These are phyloP conservation scores for Hippasteria phrygiana DNA, from an alignment of 53 echinoderm and acorn worm species.

Conservation along the genomic window DNA sequence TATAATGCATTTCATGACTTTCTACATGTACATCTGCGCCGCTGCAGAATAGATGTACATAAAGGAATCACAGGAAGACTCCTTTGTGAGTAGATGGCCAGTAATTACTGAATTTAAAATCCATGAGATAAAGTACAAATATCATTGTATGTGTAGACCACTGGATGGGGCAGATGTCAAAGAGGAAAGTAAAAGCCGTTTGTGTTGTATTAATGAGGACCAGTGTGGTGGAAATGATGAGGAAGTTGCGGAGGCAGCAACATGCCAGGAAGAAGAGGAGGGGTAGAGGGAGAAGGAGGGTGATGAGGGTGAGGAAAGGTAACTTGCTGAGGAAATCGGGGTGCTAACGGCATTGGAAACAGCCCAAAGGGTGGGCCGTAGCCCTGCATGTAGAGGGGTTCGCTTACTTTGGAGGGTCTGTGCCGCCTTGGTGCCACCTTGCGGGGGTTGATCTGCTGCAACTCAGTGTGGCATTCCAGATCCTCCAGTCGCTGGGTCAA, in stretches of 20 bases:
- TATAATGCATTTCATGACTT: too few species aligned
- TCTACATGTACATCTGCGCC: too few species aligned
- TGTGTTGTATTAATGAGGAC: slow-evolving; percentile 31
- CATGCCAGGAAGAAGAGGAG: slow-evolving; percentile 44
- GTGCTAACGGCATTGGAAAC: slow-evolving; percentile 59
- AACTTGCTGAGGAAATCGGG: slow-evolving; percentile 39
- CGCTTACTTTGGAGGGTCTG: slow-evolving; percentile 95
- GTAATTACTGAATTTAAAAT: too few species aligned
- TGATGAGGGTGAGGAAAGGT: slow-evolving; percentile 31
- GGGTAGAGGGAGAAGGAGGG: slow-evolving; percentile 11
- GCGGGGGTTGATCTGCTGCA: slow-evolving; percentile 46
- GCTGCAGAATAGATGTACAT: too few species aligned
- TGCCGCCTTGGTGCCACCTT: slow-evolving; percentile 75
- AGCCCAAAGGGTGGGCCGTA: slow-evolving; percentile 69
- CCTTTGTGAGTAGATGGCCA: too few species aligned
- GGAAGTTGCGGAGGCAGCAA: background rate
- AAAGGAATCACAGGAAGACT: too few species aligned
- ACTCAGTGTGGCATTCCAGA: slow-evolving; percentile 88
- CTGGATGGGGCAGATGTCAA: background rate
- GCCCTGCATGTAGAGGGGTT: slow-evolving; percentile 69
- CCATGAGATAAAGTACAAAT: too few species aligned
- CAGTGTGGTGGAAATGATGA: slow-evolving; percentile 40
- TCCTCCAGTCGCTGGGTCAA: slow-evolving; percentile 95
- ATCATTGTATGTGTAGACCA: background rate
- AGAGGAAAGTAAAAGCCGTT: background rate